A percentile compares a stretch with the other conserved stretches of the same genome.
Conservation (phyloP, 2,797 vertebrate genomes). For the Fistularia commersonii region DNA sequence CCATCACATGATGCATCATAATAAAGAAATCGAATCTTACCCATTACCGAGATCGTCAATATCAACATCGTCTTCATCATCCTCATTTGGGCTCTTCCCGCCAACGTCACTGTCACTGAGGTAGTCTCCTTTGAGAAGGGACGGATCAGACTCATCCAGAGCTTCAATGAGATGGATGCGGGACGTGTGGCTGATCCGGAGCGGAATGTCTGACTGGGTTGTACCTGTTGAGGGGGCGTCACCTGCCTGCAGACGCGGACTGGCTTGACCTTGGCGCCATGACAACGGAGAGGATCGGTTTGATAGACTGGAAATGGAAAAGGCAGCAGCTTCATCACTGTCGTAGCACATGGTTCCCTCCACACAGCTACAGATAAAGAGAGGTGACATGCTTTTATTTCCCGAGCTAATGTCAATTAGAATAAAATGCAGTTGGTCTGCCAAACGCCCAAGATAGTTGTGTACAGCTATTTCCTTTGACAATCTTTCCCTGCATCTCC, state of each 20-base stretch:
- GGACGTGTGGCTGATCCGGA: slow-evolving; percentile 85
- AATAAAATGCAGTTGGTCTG: slow-evolving; percentile 3
- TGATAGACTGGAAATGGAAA: slow-evolving; percentile 88
- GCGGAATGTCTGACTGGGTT: slow-evolving; percentile 73
- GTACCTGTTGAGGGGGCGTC: slow-evolving; percentile 86
- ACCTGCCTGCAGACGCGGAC: slow-evolving; percentile 91
- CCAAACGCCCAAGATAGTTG: too few species aligned
- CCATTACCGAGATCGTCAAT: slow-evolving; percentile 89
- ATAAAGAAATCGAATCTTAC: slow-evolving; percentile 63
- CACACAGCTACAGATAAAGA: slow-evolving; percentile 73
- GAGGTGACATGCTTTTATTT: not conserved
- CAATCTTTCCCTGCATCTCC: too few species aligned
- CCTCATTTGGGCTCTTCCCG: slow-evolving; percentile 73
- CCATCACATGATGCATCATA: not conserved
- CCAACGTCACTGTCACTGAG: slow-evolving; percentile 82
- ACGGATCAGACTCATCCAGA: slow-evolving; percentile 81
- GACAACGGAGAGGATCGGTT: slow-evolving; percentile 92
- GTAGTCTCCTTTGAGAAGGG: slow-evolving; percentile 87
- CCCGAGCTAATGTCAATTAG: not conserved
- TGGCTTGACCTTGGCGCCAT: slow-evolving; percentile 93
- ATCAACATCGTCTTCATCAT: slow-evolving; percentile 79
- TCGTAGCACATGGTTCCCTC: slow-evolving; percentile 87
- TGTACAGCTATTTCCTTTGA: too few species aligned
- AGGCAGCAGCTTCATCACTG: slow-evolving; percentile 89
- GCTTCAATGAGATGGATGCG: slow-evolving; percentile 87